Evolutionary conservation across 2,888 invertebrate genomes (phyloP).

Genomic region (Odontomyia ornata): DNA sequence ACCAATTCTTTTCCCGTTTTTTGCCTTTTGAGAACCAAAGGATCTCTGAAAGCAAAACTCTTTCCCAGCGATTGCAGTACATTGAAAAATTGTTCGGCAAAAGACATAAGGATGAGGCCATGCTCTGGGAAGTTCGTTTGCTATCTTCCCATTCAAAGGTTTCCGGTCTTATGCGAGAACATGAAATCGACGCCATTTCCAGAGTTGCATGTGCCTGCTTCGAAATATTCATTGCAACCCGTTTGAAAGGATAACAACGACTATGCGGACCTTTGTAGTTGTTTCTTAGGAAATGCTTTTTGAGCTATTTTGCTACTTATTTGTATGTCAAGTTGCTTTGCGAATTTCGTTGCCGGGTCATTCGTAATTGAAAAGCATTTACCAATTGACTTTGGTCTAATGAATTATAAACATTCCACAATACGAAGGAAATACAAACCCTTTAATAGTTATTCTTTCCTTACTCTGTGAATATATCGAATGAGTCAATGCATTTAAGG

Average conservation of each 20-base stretch:
- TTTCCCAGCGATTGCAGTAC: background rate
- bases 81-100: background rate
- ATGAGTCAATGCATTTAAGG: too few species aligned
- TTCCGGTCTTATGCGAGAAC: background rate
- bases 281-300: too few species aligned
- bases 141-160: background rate
- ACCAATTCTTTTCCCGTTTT: background rate
- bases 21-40: background rate
- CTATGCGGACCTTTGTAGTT: background rate
- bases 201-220: background rate
- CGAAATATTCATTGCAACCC: background rate
- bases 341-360: too few species aligned
- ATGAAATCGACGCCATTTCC: background rate
- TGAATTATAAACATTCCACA: too few species aligned
- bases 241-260: background rate
- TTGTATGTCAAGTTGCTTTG: too few species aligned
- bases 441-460: too few species aligned
- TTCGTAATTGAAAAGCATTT: too few species aligned
- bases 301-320: too few species aligned
- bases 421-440: too few species aligned
- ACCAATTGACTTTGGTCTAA: too few species aligned
- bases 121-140: background rate
- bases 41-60: background rate
- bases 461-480: too few species aligned
- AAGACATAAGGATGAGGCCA: background rate